Percentiles rank a stretch among this genome's conserved stretches.
Conservation (phyloP, 2,888 invertebrate species). For the Acanthosoma haemorrhoidale region DNA sequence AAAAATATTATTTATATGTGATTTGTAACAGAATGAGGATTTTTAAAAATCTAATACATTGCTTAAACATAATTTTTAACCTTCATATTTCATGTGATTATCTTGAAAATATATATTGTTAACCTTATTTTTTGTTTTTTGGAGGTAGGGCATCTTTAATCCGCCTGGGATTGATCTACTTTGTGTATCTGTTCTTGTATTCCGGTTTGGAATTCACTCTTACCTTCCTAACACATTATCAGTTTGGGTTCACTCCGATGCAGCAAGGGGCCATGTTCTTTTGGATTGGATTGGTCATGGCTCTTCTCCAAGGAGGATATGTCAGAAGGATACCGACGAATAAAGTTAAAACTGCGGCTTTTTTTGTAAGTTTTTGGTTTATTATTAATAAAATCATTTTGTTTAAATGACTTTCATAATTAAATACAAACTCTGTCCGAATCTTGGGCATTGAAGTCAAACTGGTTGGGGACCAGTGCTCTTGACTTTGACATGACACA, state of each 20-base stretch:
- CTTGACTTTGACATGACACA: too few species aligned
- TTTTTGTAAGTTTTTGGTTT: constrained; percentile 52
- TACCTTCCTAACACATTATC: constrained; percentile 90
- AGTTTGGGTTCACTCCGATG: constrained; percentile 86
- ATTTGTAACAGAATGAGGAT: constrained; percentile 8
- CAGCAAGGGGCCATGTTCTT: constrained; percentile 98
- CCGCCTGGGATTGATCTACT: constrained; percentile 70
- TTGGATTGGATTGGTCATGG: constrained; percentile 87
- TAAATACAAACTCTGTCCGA: too few species aligned
- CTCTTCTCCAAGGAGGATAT: constrained; percentile 80
- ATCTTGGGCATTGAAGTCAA: too few species aligned
- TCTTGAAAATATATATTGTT: neutral
- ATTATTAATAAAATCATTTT: too few species aligned
- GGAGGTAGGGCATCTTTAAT: constrained; percentile 61
- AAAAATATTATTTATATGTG: neutral
- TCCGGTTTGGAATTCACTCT: constrained; percentile 96
- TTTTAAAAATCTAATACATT: too few species aligned
- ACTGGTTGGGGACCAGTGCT: too few species aligned
- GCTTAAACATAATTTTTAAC: too few species aligned
- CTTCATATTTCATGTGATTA: too few species aligned
- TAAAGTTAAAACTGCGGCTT: constrained; percentile 64
- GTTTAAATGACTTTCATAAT: too few species aligned
- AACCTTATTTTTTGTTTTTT: neutral
- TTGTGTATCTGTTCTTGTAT: constrained; percentile 69
- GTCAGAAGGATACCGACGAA: constrained; percentile 72